These are phyloP conservation scores for Alcedo atthis DNA, from an alignment of 2,797 vertebrate genomes.

Conservation along the genomic window DNA sequence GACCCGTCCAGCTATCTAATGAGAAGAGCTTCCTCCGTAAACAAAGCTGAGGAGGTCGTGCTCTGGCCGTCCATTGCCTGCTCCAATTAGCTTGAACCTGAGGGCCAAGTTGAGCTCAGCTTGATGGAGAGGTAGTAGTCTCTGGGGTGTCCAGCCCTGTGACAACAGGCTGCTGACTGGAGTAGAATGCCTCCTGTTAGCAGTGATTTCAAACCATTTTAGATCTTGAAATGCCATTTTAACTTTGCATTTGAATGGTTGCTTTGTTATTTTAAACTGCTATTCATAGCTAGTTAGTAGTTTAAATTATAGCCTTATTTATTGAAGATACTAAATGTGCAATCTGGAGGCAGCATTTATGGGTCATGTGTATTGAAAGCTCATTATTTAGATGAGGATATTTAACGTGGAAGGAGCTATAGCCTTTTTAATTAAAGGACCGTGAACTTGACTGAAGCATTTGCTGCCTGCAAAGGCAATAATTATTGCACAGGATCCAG, in stretches of 20 bases:
- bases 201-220: slow-evolving; percentile 1
- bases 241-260: not conserved
- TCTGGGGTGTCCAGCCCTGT: not conserved
- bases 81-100: slow-evolving; percentile 12
- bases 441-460: not conserved
- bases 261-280: slow-evolving; percentile 38
- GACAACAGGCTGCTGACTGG: not conserved
- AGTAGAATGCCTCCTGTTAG: not conserved
- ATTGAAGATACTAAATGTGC: slow-evolving; percentile 8
- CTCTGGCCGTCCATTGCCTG: not conserved
- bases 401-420: not conserved
- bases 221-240: not conserved
- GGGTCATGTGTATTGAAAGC: not conserved
- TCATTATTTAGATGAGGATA: slow-evolving; percentile 39
- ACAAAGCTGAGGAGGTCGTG: not conserved
- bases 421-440: slow-evolving; percentile 44
- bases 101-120: not conserved
- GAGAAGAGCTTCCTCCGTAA: not conserved
- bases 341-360: not conserved
- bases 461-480: slow-evolving; percentile 18
- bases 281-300: not conserved
- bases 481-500: slow-evolving; percentile 14
- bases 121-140: not conserved
- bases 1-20: slow-evolving; percentile 8
- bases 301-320: slow-evolving; percentile 28